Percentiles rank a stretch among this genome's conserved stretches.
Conservation (phyloP, 2,797 vertebrate genomes). For the Hipposideros larvatus region DNA sequence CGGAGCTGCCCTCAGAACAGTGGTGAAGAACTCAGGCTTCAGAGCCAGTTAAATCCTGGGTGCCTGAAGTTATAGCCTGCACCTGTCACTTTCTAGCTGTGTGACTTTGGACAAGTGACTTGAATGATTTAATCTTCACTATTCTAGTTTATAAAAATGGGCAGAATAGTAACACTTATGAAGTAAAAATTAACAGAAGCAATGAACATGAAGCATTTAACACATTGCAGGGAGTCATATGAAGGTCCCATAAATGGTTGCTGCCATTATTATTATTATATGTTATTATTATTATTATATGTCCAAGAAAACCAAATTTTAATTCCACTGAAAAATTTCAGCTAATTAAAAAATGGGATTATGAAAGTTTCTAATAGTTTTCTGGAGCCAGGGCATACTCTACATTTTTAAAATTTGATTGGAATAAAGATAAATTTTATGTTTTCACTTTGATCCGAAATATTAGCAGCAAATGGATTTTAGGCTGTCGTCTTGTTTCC, state of each 20-base stretch:
- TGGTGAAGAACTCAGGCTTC: background rate
- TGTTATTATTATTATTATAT: background rate
- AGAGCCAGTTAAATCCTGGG: no score
- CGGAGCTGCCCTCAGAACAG: background rate
- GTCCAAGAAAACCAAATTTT: background rate
- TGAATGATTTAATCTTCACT: background rate
- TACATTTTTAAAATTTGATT: background rate
- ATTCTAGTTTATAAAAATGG: conserved; percentile 29
- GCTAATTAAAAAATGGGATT: background rate
- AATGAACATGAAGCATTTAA: background rate
- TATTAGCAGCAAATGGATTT: background rate
- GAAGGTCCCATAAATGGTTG: background rate
- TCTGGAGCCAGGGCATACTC: background rate
- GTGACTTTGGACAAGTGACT: background rate
- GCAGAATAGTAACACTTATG: background rate
- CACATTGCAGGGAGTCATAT: background rate
- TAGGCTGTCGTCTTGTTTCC: background rate
- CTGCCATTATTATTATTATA: background rate
- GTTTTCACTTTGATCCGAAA: conserved; percentile 10
- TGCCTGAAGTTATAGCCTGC: background rate
- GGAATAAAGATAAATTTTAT: conserved; percentile 32
- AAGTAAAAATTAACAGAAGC: conserved; percentile 35
- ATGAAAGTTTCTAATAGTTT: background rate
- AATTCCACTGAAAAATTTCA: background rate
- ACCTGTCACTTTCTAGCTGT: background rate